Evolutionary conservation across 2,797 vertebrate species (phyloP), one percentile per base, ranked within the genome.

Genomic region (Allochrocebus solatus): DNA sequence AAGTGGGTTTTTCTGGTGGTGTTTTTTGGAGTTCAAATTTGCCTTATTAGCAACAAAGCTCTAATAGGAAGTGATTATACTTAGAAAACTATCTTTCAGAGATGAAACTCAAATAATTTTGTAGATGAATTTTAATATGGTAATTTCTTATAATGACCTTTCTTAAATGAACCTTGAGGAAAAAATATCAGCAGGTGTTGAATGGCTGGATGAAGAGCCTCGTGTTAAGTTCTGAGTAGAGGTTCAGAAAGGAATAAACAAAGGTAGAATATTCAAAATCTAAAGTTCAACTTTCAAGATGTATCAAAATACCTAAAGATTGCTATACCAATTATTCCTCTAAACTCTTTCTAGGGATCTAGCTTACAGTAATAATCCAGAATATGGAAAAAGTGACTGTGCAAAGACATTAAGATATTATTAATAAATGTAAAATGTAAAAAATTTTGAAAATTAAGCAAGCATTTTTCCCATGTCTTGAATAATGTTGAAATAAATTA

Each of bases 31-130:
- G 39, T 87, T 96, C 8, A 82, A 43, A 79, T 97, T 96, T 97
- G 59, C 48, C 22, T 95, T 92, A 91, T 96, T 97, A 95, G 89
- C 41, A 96, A 61, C 57, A 96, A 81, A 93, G 33, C n/a, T 97
- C 46, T 91, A 95, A 89, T 46, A 91, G 78, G 36, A 95, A 67
- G 17, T 50, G 48, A 91, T 94, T 97, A 53, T 85, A 87, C 64
- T 95, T 96, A 89, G 26, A n/a, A 50, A 92, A 41, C 24, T 41
- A 82, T 91, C n/a, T 81, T 82, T 88, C 81, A 97, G 80, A 95
- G 84, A 36, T 57, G 39, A 89, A 94, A 87, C 22, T 55, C 72
- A 93, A 87, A 67, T 88, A 85, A 91, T 92, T 89, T 90, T 96
- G 6, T 72, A 67, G 81, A 91, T 95, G 67, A 86, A 95, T 96